Base-by-base conservation (phyloP, 2,797 vertebrate species). In the Tokudaia muenninki region DNA sequence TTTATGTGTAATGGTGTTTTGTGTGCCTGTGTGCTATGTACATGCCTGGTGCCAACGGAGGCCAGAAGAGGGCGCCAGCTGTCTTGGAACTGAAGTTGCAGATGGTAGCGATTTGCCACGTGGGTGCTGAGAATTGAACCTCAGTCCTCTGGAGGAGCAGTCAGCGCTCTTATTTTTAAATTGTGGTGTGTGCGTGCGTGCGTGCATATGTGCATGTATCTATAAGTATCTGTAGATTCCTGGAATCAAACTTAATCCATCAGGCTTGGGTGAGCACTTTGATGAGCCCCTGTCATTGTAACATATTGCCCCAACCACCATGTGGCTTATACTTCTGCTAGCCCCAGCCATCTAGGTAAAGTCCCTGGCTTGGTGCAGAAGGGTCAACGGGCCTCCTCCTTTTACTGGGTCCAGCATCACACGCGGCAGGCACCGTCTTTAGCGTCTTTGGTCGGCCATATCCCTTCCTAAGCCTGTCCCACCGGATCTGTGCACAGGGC, bases 341-440 rank as follows among this genome's bases (percentile, higher is more conserved):
- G 0, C 67, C 41, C 47, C n/a, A 19, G 90, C 4, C 16, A 13
- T 31, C 34, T 11, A 0, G 13, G 82, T 61, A 61, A 63, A 24
- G 37, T 13, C 37, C 26, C 12, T 75, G 26, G 78, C 70, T 59
- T 29, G 26, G 26, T 75, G 52, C 55, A 47, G n/a, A 34, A 4
- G 13, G 24, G 14, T 12, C 0, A 0, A 7, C 7, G 10, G 52
- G 14, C 3, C 9, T 10, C 83, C 17, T 44, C n/a, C 4, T 0
- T 22, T 29, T 13, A 0, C n/a, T 1, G 16, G 24, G 3, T 29
- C 31, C 61, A 59, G 61, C 61, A 72, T 21, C 2, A 0, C 2
- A 44, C 59, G 29, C 1, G 13, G 78, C 22, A 7, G 61, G 52
- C 31, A 14, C 1, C 0, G 9, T 13, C 41, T 24, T 50, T 34